Conservation (phyloP, 2,888 invertebrate genomes). For the Iselma pallidipennis region DNA sequence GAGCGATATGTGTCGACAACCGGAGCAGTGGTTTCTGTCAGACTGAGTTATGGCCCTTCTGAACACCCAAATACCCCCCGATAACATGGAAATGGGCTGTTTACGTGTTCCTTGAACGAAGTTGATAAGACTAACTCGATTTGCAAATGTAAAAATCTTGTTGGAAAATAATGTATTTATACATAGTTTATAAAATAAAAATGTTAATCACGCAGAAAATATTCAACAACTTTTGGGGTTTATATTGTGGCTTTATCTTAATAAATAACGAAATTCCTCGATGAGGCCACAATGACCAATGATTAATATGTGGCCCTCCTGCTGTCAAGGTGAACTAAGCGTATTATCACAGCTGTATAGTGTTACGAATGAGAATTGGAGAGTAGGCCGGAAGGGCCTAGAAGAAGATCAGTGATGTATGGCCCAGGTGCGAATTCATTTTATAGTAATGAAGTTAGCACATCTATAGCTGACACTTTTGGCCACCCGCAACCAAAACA, state of each 20-base stretch:
- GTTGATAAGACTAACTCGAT: constrained; percentile 11
- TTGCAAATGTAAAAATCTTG: constrained; percentile 27
- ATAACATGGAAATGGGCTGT: constrained; percentile 26
- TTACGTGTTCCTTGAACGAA: constrained; percentile 23
- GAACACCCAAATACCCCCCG: constrained; percentile 18
- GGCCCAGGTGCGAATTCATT: constrained; percentile 46
- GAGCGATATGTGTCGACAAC: constrained; percentile 38
- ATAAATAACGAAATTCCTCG: constrained; percentile 16
- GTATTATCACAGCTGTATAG: constrained; percentile 33
- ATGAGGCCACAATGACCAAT: constrained; percentile 19
- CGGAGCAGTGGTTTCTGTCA: constrained; percentile 28
- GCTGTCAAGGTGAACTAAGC: constrained; percentile 28
- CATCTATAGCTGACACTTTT: background rate
- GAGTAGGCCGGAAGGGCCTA: constrained; percentile 35
- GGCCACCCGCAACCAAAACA: constrained; percentile 2
- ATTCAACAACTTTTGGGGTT: background rate
- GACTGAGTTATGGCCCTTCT: constrained; percentile 27
- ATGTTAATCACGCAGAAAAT: constrained; percentile 15
- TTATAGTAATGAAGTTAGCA: constrained; percentile 16
- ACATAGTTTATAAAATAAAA: constrained; percentile 15
- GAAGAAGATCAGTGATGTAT: constrained; percentile 39
- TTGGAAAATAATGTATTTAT: constrained; percentile 17
- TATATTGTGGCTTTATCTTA: background rate
- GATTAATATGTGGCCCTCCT: constrained; percentile 26
- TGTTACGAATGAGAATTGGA: constrained; percentile 20